A percentile compares a stretch with the other conserved stretches of the same genome.
phyloP scores from a whole-genome alignment of 2,113 vertebrate species.

The Scomber scombrus region DNA sequence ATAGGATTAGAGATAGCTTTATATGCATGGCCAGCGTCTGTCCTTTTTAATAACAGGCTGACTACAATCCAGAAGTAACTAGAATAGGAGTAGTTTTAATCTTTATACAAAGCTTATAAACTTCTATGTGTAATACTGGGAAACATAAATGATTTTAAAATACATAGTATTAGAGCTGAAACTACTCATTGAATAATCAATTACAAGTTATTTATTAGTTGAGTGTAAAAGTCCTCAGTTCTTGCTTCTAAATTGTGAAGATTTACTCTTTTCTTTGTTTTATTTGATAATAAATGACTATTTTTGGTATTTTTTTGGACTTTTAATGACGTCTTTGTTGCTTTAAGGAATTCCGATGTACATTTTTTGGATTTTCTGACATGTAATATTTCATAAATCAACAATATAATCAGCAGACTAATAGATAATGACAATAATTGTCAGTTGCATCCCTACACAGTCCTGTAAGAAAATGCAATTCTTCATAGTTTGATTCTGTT shows the following conservation, averaged over 20 bases:
- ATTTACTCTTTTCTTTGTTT: neutral
- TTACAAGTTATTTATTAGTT: neutral
- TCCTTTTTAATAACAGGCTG: neutral
- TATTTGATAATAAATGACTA: neutral
- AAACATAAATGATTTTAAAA: neutral
- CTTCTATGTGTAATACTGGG: neutral
- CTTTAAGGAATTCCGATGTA: neutral
- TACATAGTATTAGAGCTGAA: neutral
- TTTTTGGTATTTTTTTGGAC: too few relatives aligned
- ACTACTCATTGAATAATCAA: neutral
- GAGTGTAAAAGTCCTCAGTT: neutral
- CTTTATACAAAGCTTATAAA: conserved; percentile 10
- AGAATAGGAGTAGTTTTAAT: neutral
- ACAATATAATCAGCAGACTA: too few relatives aligned
- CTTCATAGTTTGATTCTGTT: neutral
- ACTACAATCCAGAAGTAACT: neutral
- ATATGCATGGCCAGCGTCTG: neutral
- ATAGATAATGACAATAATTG: neutral
- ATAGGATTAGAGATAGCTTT: neutral
- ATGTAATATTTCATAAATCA: neutral
- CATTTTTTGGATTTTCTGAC: conserved; percentile 5
- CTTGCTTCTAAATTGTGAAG: neutral
- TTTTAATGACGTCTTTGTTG: neutral
- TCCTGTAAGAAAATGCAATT: neutral
- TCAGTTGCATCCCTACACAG: neutral